Percentiles rank a stretch among this genome's conserved stretches.
Evolutionary conservation across 2,888 invertebrate genomes (phyloP).

Genomic region (Brachynemurus nebulosus): DNA sequence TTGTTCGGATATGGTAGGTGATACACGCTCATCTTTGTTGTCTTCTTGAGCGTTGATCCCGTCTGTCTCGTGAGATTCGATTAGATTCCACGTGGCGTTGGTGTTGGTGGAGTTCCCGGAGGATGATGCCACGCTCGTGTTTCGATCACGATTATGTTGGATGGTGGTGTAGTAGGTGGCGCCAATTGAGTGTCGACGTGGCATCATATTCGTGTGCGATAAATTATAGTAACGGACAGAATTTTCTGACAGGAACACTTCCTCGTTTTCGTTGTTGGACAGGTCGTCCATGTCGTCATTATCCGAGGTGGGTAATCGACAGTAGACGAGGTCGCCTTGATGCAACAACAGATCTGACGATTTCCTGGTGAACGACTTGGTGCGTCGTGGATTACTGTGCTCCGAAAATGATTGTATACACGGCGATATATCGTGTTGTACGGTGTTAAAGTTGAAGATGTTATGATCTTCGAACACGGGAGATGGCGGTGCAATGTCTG

Average conservation of each 20-base stretch:
- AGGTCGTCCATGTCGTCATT: slow-evolving; percentile 22
- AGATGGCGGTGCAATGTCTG: slow-evolving; percentile 45
- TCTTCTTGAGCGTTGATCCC: too few species aligned
- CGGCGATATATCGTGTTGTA: not conserved
- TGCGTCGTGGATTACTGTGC: not conserved
- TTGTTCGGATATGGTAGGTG: slow-evolving; percentile 18
- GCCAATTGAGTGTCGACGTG: slow-evolving; percentile 50
- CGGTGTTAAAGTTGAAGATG: not conserved
- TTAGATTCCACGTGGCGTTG: not conserved
- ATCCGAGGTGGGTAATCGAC: slow-evolving; percentile 26
- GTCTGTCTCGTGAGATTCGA: not conserved
- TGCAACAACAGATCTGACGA: slow-evolving; percentile 11
- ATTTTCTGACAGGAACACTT: slow-evolving; percentile 44
- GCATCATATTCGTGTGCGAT: slow-evolving; percentile 17
- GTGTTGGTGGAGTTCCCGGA: slow-evolving; percentile 17
- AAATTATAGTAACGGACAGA: slow-evolving; percentile 39
- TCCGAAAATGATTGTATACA: not conserved
- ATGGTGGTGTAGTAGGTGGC: slow-evolving; percentile 45
- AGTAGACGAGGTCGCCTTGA: slow-evolving; percentile 23
- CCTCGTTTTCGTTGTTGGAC: slow-evolving; percentile 36
- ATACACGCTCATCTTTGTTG: too few species aligned
- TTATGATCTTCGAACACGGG: slow-evolving; percentile 3
- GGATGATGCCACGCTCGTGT: slow-evolving; percentile 24
- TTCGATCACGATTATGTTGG: slow-evolving; percentile 31
- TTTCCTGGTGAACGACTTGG: not conserved